Percentiles rank a stretch among this genome's conserved stretches.
These are phyloP conservation scores for Sitta carolinensis DNA, from an alignment of 2,797 vertebrate species.

Conservation along the genomic window DNA sequence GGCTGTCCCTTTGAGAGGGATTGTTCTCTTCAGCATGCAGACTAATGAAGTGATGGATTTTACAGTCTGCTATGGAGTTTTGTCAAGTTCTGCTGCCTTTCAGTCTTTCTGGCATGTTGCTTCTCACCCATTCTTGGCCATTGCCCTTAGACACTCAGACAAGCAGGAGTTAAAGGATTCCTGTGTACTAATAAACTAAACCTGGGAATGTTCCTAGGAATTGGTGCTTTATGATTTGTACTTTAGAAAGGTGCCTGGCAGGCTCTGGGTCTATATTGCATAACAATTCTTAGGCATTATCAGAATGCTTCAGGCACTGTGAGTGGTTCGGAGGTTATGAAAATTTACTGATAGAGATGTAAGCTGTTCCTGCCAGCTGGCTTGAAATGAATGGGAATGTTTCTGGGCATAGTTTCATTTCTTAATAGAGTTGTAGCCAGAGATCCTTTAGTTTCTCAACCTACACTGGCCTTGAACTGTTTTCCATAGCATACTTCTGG, in stretches of 20 bases:
- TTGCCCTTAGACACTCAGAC: not conserved
- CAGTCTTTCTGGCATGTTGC: not conserved
- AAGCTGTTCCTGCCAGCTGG: conserved; percentile 42
- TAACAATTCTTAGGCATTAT: not conserved
- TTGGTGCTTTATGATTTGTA: not conserved
- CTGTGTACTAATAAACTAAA: not conserved
- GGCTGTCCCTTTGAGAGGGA: not conserved
- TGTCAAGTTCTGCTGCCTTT: not conserved
- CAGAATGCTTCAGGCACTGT: not conserved
- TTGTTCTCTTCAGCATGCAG: not conserved
- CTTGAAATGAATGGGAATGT: conserved; percentile 18
- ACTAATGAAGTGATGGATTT: not conserved
- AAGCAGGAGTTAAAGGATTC: not conserved
- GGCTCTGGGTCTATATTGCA: not conserved
- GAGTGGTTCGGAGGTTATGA: not conserved
- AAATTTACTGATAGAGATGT: not conserved
- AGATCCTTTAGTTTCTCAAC: not conserved
- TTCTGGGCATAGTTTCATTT: conserved; percentile 41
- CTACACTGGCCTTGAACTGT: not conserved
- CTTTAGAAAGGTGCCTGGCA: not conserved
- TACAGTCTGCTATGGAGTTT: not conserved
- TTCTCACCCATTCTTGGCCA: not conserved
- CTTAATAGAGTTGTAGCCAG: not conserved
- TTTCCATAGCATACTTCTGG: not conserved
- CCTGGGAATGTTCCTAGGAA: not conserved